These are phyloP conservation scores for Vultur gryphus DNA, from an alignment of 2,797 vertebrate genomes.

Conservation along the genomic window DNA sequence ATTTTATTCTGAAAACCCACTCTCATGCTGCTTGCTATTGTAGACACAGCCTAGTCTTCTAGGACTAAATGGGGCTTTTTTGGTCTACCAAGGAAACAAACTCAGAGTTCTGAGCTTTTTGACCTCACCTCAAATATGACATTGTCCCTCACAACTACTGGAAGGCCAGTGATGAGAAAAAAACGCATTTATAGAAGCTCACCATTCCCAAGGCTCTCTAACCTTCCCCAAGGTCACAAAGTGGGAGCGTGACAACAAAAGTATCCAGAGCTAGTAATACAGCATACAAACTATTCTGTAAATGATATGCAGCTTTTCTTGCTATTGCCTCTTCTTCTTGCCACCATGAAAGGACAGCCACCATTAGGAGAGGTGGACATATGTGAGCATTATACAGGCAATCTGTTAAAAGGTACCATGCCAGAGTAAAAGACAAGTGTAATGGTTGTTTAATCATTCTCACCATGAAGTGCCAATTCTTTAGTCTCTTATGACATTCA, in stretches of 20 bases:
- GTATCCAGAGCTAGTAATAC: background rate
- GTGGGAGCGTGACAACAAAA: background rate
- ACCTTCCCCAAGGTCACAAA: background rate
- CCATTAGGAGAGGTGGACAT: background rate
- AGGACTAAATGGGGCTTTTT: background rate
- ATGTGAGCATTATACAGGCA: background rate
- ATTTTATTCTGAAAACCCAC: background rate
- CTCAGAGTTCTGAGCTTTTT: background rate
- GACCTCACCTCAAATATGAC: background rate
- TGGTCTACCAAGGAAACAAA: background rate
- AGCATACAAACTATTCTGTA: background rate
- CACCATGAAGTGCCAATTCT: conserved; percentile 70
- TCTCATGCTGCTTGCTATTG: background rate
- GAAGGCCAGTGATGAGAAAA: background rate
- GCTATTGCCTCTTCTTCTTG: background rate
- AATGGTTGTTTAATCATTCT: conserved; percentile 74
- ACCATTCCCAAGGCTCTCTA: background rate
- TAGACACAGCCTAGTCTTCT: background rate
- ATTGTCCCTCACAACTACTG: background rate
- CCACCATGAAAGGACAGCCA: background rate
- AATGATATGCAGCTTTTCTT: background rate
- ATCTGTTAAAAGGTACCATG: conserved; percentile 36
- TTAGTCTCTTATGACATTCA: conserved; percentile 74
- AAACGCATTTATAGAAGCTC: background rate
- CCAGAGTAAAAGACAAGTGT: conserved; percentile 54